Base-by-base conservation (phyloP, 2,888 invertebrate species). In the Drosophila subsilvestris region DNA sequence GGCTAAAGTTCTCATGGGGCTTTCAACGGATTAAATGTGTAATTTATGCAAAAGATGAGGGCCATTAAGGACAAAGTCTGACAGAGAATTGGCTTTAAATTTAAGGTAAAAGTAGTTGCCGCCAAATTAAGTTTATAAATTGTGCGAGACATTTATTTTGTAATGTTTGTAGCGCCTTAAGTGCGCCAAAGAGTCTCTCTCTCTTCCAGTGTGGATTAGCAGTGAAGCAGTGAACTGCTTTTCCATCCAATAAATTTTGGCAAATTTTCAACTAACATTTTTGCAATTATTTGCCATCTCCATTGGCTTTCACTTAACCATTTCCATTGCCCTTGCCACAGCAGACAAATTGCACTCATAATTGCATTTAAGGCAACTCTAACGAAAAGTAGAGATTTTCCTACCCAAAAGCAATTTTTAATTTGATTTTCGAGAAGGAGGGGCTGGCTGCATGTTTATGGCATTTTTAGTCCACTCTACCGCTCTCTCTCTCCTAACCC, bases 21-120 rank as follows among this genome's bases (percentile, higher is more conserved):
- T 20, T 25, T 29, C 43, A 8, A 2, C 14, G 55, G 55, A 67
- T 67, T 49, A 55, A 66, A 55, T 20, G 25, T 18, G 43, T n/a
- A 54, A 66, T 65, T 43, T 66, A 54, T 65, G 66, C 48, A 8
- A 18, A 20, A 32, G 55, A 55, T 67, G 66, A 65, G 65, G 53
- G 65, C 53, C 66, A 65, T 65, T 27, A 14, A n/a, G 43, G 22
- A 9, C 32, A 12, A 32, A 14, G n/a, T 8, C 17, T 14, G 20
- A 51, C 27, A 12, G 32, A 12, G 12, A 12, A 32, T 14, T 7
- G 37, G 37, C 7, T 2, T 6, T 37, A 14, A 37, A 37, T n/a
- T n/a, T 7, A n/a, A 14, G 14, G 7, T 37, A 5, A 37, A 37
- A 37, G 14, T 12, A 12, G 12, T 32, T 12, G 0, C 32, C 12